Evolutionary conservation across 2,797 vertebrate genomes (phyloP).

Genomic region (Cygnus olor): DNA sequence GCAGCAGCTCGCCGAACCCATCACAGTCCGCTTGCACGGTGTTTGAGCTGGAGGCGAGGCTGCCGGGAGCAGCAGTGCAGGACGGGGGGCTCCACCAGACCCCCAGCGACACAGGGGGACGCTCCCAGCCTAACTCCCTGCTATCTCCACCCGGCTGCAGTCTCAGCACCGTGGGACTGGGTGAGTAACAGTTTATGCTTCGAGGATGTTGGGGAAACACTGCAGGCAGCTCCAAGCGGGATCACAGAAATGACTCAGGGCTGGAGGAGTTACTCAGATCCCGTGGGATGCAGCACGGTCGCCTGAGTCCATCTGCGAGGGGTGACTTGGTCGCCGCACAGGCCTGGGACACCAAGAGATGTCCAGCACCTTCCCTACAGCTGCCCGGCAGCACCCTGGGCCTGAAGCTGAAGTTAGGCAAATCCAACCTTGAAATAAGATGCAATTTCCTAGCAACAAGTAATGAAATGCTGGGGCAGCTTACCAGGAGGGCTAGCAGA

Average conservation of each 20-base stretch:
- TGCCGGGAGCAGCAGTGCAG: background rate
- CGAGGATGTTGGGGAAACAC: fast-evolving
- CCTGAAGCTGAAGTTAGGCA: background rate
- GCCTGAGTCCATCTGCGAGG: fast-evolving
- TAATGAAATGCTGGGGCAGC: background rate
- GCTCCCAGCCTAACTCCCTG: background rate
- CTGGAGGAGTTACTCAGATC: background rate
- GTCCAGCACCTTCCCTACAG: fast-evolving
- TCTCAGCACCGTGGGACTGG: fast-evolving
- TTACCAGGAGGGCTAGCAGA: fast-evolving
- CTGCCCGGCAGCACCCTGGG: fast-evolving
- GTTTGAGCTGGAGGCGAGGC: fast-evolving
- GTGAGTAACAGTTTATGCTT: background rate
- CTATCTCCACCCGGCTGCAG: fast-evolving
- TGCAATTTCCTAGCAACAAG: conserved; percentile 48
- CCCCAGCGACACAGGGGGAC: fast-evolving
- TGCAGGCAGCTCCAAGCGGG: fast-evolving
- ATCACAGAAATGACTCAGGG: background rate
- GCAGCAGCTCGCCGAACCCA: background rate
- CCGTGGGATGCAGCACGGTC: background rate
- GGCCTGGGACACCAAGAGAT: background rate
- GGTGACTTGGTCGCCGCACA: background rate
- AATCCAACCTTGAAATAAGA: background rate
- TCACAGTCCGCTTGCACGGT: background rate
- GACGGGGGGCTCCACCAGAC: background rate